Evolutionary conservation across 1,140 invertebrate genomes (phyloP).

Genomic region (Drosophila hydei): DNA sequence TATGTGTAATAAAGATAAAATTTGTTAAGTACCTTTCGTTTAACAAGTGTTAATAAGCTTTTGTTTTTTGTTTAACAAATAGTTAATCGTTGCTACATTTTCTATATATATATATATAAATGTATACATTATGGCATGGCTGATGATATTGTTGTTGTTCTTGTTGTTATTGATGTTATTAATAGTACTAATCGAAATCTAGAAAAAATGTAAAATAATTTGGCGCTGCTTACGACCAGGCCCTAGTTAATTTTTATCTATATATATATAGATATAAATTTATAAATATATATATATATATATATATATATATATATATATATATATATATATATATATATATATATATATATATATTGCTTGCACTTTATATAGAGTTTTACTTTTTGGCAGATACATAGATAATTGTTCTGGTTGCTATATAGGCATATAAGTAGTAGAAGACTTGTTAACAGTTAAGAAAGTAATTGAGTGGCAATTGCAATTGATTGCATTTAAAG

Average conservation of each 20-base stretch:
- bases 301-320: slow-evolving; percentile 41
- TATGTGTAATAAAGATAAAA: slow-evolving; percentile 78
- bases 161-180: slow-evolving; percentile 54
- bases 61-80: slow-evolving; percentile 30
- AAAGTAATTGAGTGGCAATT: slow-evolving; percentile 74
- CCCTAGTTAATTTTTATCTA: slow-evolving; percentile 37
- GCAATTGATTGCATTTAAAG: slow-evolving; percentile 76
- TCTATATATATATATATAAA: slow-evolving; percentile 34
- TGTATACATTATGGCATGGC: slow-evolving; percentile 70
- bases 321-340: slow-evolving; percentile 17
- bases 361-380: slow-evolving; percentile 45
- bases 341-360: slow-evolving; percentile 41
- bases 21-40: slow-evolving; percentile 76
- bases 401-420: slow-evolving; percentile 44
- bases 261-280: slow-evolving; percentile 33
- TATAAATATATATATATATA: neutral
- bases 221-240: slow-evolving; percentile 17
- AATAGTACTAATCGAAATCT: slow-evolving; percentile 62
- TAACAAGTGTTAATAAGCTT: slow-evolving; percentile 68
- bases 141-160: slow-evolving; percentile 47
- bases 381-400: slow-evolving; percentile 53
- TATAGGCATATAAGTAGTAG: slow-evolving; percentile 53
- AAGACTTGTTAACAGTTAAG: slow-evolving; percentile 64
- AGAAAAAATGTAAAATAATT: slow-evolving; percentile 36
- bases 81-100: slow-evolving; percentile 44